phyloP scores from a whole-genome alignment of 35 echinoderm and acorn worm species.

The Ophioderma brevispina region DNA sequence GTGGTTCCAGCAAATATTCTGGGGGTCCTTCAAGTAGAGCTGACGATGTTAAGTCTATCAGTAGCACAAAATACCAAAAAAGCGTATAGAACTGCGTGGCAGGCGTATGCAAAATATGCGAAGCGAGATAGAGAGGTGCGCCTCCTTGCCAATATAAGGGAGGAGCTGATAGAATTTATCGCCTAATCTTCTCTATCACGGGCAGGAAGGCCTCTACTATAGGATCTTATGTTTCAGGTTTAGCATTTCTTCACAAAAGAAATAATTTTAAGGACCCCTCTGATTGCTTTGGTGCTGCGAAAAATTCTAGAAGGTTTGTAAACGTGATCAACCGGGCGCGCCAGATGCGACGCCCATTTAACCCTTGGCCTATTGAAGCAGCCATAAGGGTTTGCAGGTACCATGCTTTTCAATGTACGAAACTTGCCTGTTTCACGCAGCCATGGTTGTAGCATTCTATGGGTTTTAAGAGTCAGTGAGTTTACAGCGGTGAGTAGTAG shows the following conservation, averaged over 20 bases:
- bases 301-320: not conserved
- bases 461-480: not conserved
- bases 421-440: not conserved
- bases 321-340: not conserved
- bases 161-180: not conserved
- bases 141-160: not conserved
- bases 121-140: not conserved
- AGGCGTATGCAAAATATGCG: not conserved
- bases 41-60: not conserved
- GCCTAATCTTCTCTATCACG: not conserved
- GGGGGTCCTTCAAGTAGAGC: not conserved
- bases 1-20: not conserved
- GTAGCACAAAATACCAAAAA: not conserved
- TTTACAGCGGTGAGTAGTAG: not conserved
- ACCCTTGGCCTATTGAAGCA: not conserved
- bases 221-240: not conserved
- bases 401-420: not conserved
- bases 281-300: not conserved
- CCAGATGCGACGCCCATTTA: not conserved
- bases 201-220: not conserved
- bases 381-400: not conserved
- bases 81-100: not conserved
- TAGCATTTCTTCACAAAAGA: not conserved
- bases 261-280: not conserved
- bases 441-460: constrained; percentile 4